Evolutionary conservation across 1,140 invertebrate genomes (phyloP).

Genomic region (Aphelenchoides fujianensis): DNA sequence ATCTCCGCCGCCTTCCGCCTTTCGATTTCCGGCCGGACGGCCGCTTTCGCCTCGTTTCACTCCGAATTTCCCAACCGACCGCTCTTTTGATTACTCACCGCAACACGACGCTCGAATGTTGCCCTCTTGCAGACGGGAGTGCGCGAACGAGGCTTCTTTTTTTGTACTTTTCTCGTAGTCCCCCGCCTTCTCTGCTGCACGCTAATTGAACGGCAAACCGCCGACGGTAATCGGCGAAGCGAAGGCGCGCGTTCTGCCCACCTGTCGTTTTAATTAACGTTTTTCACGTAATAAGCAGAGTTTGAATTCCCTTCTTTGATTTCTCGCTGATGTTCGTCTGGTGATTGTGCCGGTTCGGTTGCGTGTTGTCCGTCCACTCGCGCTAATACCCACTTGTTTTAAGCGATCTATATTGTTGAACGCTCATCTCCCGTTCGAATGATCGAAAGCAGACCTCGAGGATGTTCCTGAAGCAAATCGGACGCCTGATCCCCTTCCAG

Average conservation of each 20-base stretch:
- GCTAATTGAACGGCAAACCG: too few species aligned
- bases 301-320: not conserved
- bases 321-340: not conserved
- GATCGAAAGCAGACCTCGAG: not conserved
- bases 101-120: too few species aligned
- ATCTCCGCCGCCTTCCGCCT: too few species aligned
- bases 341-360: not conserved
- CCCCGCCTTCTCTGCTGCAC: too few species aligned
- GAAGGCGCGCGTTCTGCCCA: not conserved
- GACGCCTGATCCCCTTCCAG: not conserved
- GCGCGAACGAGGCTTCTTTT: too few species aligned
- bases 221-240: not conserved
- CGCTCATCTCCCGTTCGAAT: not conserved
- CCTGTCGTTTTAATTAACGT: not conserved
- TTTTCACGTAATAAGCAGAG: not conserved
- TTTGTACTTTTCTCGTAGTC: too few species aligned
- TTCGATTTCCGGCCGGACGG: too few species aligned
- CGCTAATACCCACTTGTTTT: not conserved
- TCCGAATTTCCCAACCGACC: too few species aligned
- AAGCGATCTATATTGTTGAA: not conserved
- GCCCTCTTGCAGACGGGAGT: too few species aligned
- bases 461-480: slow-evolving; percentile 6
- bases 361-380: not conserved
- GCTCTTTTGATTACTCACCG: too few species aligned
- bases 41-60: too few species aligned